Conservation (phyloP, 2,888 invertebrate species). For the Cantharis rustica region DNA sequence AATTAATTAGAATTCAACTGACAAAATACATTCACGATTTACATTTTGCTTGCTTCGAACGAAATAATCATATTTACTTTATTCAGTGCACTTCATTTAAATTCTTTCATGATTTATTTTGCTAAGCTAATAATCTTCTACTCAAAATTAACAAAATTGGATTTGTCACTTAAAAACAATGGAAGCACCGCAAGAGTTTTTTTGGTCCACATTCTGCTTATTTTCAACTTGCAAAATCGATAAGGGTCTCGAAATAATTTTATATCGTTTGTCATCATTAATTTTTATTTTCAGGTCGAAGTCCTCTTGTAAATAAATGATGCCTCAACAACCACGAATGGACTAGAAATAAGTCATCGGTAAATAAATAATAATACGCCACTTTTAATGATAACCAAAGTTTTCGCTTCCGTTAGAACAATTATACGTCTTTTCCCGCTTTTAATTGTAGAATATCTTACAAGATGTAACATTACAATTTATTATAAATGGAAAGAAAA, state of each 20-base stretch:
- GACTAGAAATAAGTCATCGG: neutral
- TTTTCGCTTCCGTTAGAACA: neutral
- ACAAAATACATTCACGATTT: conserved; percentile 5
- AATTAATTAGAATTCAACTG: conserved; percentile 9
- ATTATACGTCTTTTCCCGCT: neutral
- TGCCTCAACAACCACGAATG: neutral
- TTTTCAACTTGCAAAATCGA: neutral
- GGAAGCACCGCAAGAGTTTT: neutral
- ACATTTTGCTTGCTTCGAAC: neutral
- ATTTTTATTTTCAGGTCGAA: neutral
- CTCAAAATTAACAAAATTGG: neutral
- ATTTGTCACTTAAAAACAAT: neutral
- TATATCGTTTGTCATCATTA: neutral
- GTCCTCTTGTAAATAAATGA: neutral
- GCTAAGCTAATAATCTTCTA: neutral
- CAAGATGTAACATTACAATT: neutral
- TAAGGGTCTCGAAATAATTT: neutral
- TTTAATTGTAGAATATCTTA: neutral
- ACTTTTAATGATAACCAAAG: neutral
- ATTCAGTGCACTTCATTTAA: conserved; percentile 3
- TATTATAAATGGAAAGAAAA: neutral
- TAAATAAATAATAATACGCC: neutral
- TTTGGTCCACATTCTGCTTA: neutral
- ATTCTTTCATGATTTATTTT: neutral
- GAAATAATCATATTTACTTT: conserved; percentile 6